phyloP scores from a whole-genome alignment of 2,113 vertebrate species.

The Willisornis vidua region DNA sequence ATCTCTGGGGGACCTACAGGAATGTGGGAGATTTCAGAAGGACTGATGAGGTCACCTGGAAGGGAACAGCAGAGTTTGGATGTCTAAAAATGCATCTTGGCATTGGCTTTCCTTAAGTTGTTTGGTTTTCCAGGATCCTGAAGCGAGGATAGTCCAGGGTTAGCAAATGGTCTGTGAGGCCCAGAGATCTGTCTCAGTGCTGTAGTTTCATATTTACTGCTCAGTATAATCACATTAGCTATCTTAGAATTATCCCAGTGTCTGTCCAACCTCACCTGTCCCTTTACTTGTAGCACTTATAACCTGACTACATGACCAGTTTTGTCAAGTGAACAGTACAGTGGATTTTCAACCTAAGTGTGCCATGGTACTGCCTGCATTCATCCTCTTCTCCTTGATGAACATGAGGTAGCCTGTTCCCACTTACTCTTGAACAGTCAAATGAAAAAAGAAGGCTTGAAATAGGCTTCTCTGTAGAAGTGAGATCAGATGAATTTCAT shows the following conservation, averaged over 20 bases:
- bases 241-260: neutral
- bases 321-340: neutral
- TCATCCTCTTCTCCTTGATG: neutral
- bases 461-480: neutral
- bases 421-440: neutral
- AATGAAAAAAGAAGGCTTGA: neutral
- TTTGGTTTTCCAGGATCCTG: neutral
- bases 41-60: neutral
- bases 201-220: neutral
- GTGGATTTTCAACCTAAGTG: neutral
- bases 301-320: neutral
- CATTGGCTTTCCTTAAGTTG: neutral
- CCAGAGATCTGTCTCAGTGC: neutral
- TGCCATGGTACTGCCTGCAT: neutral
- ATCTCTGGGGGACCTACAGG: constrained; percentile 1
- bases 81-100: neutral
- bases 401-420: neutral
- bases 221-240: neutral
- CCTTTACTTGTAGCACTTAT: neutral
- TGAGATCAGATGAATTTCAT: neutral
- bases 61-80: neutral
- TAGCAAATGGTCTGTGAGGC: neutral
- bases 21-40: neutral
- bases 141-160: neutral
- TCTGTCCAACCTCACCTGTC: neutral